A percentile compares a stretch with the other conserved stretches of the same genome.
Conservation (phyloP, 2,888 invertebrate genomes). For the Vanessa cardui region DNA sequence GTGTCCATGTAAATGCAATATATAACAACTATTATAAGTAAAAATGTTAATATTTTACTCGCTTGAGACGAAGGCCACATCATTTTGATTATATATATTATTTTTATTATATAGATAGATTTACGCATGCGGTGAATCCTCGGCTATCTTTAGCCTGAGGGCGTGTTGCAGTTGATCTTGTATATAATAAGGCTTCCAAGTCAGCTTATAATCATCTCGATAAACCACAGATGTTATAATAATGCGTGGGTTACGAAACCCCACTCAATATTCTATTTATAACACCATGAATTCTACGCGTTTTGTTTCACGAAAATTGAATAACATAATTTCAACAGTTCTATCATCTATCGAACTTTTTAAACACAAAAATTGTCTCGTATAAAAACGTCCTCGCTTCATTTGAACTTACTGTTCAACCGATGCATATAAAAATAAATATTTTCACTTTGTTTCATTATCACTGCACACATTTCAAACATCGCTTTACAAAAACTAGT, state of each 20-base stretch:
- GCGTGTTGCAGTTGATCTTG: slow-evolving; percentile 30
- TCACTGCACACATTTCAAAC: slow-evolving; percentile 12
- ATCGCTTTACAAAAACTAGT: slow-evolving; percentile 17
- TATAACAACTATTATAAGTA: slow-evolving; percentile 81
- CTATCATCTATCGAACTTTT: neutral
- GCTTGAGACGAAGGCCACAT: slow-evolving; percentile 89
- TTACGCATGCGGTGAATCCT: slow-evolving; percentile 35
- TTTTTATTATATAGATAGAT: too few relatives aligned
- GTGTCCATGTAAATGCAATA: slow-evolving; percentile 90
- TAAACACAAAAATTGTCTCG: slow-evolving; percentile 5
- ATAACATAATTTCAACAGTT: slow-evolving; percentile 8
- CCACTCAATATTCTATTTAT: slow-evolving; percentile 37
- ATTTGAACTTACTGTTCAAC: slow-evolving; percentile 27
- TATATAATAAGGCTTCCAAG: slow-evolving; percentile 40
- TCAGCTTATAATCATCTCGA: slow-evolving; percentile 24
- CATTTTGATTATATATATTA: slow-evolving; percentile 76
- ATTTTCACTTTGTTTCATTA: slow-evolving; percentile 13
- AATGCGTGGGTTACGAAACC: slow-evolving; percentile 39
- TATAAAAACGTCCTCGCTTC: slow-evolving; percentile 1
- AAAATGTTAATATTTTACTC: slow-evolving; percentile 85
- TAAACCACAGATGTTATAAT: slow-evolving; percentile 30
- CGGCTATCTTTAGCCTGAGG: slow-evolving; percentile 38
- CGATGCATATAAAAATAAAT: slow-evolving; percentile 26
- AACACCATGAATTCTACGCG: slow-evolving; percentile 27
- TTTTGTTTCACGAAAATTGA: slow-evolving; percentile 13